Conservation (phyloP, 2,888 invertebrate genomes). For the Nematopogon swammerdamellus region DNA sequence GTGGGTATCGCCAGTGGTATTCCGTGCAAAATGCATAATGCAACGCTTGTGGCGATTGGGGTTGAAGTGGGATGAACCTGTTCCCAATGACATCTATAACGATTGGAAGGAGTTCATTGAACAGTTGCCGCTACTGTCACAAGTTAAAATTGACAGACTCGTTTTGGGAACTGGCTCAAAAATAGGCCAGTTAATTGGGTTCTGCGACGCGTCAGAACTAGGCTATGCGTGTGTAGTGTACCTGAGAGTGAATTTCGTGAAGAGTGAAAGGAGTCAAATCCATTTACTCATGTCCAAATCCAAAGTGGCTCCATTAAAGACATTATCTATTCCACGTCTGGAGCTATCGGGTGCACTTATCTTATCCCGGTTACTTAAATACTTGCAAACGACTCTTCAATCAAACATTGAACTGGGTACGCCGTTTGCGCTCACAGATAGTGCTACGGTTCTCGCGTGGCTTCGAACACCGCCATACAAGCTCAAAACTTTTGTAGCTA, state of each 20-base stretch:
- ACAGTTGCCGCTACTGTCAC: not conserved
- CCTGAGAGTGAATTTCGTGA: not conserved
- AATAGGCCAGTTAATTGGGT: not conserved
- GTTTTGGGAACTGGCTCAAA: not conserved
- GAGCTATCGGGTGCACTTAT: not conserved
- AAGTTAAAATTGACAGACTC: not conserved
- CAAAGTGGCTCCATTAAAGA: not conserved
- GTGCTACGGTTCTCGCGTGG: not conserved
- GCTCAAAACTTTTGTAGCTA: not conserved
- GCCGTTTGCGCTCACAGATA: not conserved
- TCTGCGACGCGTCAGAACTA: not conserved
- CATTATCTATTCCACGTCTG: not conserved
- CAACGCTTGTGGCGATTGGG: not conserved
- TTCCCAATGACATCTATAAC: not conserved
- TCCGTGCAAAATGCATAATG: not conserved
- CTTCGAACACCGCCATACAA: not conserved
- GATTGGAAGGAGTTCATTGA: not conserved
- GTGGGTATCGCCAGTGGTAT: slow-evolving; percentile 4
- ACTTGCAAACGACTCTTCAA: not conserved
- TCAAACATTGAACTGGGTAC: not conserved
- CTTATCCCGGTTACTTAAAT: not conserved
- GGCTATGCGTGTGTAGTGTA: not conserved
- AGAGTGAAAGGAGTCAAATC: too few species aligned
- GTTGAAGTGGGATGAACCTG: not conserved
- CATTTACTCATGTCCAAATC: not conserved